phyloP scores from a whole-genome alignment of 2,888 invertebrate species.

The Caenorhabditis sp. region DNA sequence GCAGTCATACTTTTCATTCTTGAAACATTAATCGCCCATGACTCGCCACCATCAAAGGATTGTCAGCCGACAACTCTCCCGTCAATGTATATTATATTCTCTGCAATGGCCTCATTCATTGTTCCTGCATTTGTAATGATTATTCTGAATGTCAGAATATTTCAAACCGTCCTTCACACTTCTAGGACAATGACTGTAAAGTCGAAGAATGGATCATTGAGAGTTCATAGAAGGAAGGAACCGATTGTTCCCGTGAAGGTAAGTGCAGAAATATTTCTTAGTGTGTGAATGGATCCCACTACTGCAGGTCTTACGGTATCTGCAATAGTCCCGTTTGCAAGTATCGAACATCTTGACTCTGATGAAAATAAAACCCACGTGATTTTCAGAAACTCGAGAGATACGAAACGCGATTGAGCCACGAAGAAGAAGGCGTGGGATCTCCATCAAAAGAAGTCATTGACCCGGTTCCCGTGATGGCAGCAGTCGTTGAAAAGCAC shows the following conservation, averaged over 20 bases:
- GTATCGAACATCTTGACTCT: too few relatives aligned
- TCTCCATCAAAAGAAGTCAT: constrained; percentile 54
- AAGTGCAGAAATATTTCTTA: too few relatives aligned
- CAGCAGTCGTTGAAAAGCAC: constrained; percentile 51
- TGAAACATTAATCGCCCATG: constrained; percentile 55
- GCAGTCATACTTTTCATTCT: constrained; percentile 94
- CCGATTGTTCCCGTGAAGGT: constrained; percentile 53
- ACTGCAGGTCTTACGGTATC: too few relatives aligned
- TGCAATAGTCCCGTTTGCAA: too few relatives aligned
- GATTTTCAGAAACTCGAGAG: constrained; percentile 55
- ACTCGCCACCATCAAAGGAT: constrained; percentile 43
- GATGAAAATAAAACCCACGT: neutral
- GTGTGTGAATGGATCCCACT: too few relatives aligned
- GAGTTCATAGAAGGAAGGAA: constrained; percentile 76
- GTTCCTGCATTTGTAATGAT: constrained; percentile 81
- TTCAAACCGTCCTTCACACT: constrained; percentile 78
- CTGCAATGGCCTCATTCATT: constrained; percentile 81
- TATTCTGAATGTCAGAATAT: constrained; percentile 79
- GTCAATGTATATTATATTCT: constrained; percentile 80
- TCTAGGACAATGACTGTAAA: constrained; percentile 69
- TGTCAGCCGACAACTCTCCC: constrained; percentile 79
- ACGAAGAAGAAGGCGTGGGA: constrained; percentile 56
- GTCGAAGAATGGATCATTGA: constrained; percentile 71
- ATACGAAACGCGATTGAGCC: constrained; percentile 49
- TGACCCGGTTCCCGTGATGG: constrained; percentile 42